Evolutionary conservation across 2,113 vertebrate species (phyloP), one percentile per base, ranked within the genome.

Genomic region (Centropus bengalensis): DNA sequence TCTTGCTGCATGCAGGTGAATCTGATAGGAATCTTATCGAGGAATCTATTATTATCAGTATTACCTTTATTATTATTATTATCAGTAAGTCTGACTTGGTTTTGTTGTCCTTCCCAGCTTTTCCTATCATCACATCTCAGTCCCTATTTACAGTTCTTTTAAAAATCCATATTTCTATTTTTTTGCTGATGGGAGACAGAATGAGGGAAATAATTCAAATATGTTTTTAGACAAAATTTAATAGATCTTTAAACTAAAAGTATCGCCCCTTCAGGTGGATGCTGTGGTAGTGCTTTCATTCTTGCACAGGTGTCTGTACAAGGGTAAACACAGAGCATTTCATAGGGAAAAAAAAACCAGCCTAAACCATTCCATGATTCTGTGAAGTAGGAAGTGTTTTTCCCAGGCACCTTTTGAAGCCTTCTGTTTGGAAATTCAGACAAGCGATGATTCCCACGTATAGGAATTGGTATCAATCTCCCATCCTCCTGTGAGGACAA

Each of bases 21-120:
- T 19, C n/a, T 0, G 6, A 27, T 8, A 40, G n/a, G 22, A 56
- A 42, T 27, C 33, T 55, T 33, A 12, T 2, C 59, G 49, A 33
- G 18, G 32, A 45, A 18, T 45, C 36, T 36, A 36, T 36, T 36
- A 36, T 36, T 36, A 36, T 36, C 36, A 36, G 36, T 36, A 36
- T 36, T 36, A 36, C 36, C 63, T 82, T 77, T 64, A 16, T 1
- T 0, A 36, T 77, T 64, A 16, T 1, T 0, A 36, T 36, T 36
- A 36, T 36, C 36, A 36, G 36, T 49, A 56, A 38, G 13, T 47
- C 54, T 49, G 68, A 10, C 12, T 68, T 44, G 11, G 1, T 70
- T 63, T 64, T 44, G 23, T 52, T 45, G 8, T 75, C 44, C 28
- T 33, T 49, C 33, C 24, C 24, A 26, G 5, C 17, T 40, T 23